Evolutionary conservation across 2,113 vertebrate genomes (phyloP).

Genomic region (Platysteira castanea): DNA sequence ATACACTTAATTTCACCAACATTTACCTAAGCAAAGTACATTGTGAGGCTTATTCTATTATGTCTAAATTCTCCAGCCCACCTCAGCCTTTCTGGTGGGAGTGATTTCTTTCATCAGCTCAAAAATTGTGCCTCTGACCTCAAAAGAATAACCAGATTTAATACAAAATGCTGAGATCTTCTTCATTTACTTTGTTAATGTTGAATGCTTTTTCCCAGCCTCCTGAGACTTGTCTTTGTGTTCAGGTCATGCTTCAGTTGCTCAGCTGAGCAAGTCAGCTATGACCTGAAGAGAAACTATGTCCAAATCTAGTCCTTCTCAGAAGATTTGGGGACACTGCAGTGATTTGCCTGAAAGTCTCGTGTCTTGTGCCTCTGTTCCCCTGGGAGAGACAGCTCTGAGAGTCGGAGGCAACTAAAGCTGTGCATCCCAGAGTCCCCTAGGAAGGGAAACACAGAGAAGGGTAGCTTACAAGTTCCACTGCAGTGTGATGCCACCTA

Average conservation of each 20-base stretch:
- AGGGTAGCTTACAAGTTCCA: not conserved
- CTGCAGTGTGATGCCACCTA: not conserved
- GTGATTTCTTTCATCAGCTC: not conserved
- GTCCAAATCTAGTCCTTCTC: not conserved
- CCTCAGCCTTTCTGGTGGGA: not conserved
- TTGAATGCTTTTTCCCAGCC: not conserved
- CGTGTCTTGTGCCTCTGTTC: not conserved
- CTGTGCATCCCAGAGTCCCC: not conserved
- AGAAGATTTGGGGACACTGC: not conserved
- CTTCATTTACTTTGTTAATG: not conserved
- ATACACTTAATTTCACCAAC: not conserved
- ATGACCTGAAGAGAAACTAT: not conserved
- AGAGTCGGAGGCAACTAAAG: fast-evolving
- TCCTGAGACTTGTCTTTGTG: not conserved
- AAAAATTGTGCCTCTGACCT: not conserved
- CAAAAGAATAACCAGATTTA: not conserved
- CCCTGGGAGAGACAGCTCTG: not conserved
- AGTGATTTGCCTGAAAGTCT: not conserved
- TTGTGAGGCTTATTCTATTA: not conserved
- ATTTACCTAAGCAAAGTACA: not conserved
- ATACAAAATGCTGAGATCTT: not conserved
- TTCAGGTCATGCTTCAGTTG: not conserved
- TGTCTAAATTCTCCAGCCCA: not conserved
- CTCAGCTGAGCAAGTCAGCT: not conserved
- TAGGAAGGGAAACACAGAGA: not conserved